A percentile compares a stretch with the other conserved stretches of the same genome.
Evolutionary conservation across 1,140 invertebrate species (phyloP).

Genomic region (Euwallacea similis): DNA sequence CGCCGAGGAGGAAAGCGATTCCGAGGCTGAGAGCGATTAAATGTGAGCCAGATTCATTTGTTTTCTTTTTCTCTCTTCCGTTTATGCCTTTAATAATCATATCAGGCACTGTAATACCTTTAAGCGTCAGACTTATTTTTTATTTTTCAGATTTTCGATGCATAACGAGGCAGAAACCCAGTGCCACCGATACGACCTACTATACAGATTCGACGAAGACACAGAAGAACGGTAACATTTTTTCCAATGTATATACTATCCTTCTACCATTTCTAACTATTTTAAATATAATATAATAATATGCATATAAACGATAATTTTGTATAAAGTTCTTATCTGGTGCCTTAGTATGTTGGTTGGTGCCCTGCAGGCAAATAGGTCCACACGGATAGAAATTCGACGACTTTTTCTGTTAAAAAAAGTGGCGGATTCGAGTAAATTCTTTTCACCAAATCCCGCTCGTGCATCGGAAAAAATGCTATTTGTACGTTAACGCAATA

Average conservation of each 20-base stretch:
- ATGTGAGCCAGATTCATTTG: conserved; percentile 4
- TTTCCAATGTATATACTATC: conserved; percentile 49
- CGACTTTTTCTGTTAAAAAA: conserved; percentile 33
- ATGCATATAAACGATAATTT: conserved; percentile 39
- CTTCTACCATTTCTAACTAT: conserved; percentile 24
- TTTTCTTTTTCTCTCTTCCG: background rate
- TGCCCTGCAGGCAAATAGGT: conserved; percentile 35
- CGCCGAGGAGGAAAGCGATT: conserved; percentile 84
- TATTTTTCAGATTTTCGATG: background rate
- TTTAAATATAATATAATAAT: conserved; percentile 9
- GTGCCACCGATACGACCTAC: conserved; percentile 48
- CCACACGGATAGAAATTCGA: conserved; percentile 34
- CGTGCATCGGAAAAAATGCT: conserved; percentile 52
- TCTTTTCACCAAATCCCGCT: conserved; percentile 35
- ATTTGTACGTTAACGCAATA: conserved; percentile 40
- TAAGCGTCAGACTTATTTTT: background rate
- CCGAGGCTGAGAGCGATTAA: conserved; percentile 53
- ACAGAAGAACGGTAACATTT: conserved; percentile 47
- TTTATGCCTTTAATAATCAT: background rate
- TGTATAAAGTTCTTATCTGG: conserved; percentile 22
- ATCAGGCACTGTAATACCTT: background rate
- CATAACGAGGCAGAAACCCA: conserved; percentile 28
- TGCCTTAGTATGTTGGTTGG: conserved; percentile 35
- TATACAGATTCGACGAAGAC: conserved; percentile 1
- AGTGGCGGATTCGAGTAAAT: conserved; percentile 8